Conservation (phyloP, 2,888 invertebrate species). For the Amphimallon solstitiale region DNA sequence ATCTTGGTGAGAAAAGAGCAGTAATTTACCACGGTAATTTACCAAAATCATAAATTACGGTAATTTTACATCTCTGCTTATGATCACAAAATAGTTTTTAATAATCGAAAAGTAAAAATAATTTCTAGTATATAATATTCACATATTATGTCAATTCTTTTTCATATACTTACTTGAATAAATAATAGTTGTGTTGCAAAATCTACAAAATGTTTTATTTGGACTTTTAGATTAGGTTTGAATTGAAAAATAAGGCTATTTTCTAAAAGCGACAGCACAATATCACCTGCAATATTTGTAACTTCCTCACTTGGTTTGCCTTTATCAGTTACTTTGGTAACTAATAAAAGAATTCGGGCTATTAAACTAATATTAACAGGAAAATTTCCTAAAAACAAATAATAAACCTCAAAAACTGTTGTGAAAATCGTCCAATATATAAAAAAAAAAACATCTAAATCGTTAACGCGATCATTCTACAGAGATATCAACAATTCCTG, state of each 20-base stretch:
- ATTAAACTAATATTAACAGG: constrained; percentile 33
- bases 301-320: constrained; percentile 35
- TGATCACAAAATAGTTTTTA: too few species aligned
- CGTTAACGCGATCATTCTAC: too few species aligned
- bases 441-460: too few species aligned
- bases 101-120: too few species aligned
- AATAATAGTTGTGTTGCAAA: constrained; percentile 43
- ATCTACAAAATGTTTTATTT: constrained; percentile 42
- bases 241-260: constrained; percentile 41
- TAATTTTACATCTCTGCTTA: too few species aligned
- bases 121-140: too few species aligned
- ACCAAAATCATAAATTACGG: too few species aligned
- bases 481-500: too few species aligned
- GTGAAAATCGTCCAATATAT: too few species aligned
- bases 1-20: too few species aligned
- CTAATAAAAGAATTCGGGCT: constrained; percentile 31
- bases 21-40: too few species aligned
- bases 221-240: constrained; percentile 35
- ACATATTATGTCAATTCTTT: too few species aligned
- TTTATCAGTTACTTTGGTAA: constrained; percentile 38
- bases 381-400: constrained; percentile 33
- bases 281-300: constrained; percentile 29
- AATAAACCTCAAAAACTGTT: background rate
- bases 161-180: constrained; percentile 39
- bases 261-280: constrained; percentile 39